These are phyloP conservation scores for Exocentrus adspersus DNA, from an alignment of 2,888 invertebrate species.

Conservation along the genomic window DNA sequence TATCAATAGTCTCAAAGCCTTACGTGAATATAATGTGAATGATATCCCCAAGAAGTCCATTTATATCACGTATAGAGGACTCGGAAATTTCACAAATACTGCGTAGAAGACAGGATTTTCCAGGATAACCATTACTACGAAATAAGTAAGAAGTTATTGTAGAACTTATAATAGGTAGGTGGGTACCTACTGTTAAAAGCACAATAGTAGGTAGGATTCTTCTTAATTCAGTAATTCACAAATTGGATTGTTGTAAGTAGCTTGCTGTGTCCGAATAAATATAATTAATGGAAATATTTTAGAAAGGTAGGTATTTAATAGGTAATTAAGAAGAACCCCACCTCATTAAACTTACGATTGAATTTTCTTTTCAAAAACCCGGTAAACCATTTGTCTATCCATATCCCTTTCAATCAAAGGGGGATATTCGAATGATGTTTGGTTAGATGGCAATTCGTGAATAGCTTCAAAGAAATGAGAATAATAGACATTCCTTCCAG, in stretches of 20 bases:
- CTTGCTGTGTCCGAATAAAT: no score
- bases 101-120: slow-evolving; percentile 32
- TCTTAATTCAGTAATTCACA: not conserved
- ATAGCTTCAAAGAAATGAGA: slow-evolving; percentile 81
- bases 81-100: slow-evolving; percentile 30
- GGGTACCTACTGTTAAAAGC: no score
- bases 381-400: slow-evolving; percentile 50
- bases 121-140: slow-evolving; percentile 32
- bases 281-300: no score
- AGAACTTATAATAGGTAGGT: not conserved
- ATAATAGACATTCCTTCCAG: slow-evolving; percentile 74
- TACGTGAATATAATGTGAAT: slow-evolving; percentile 32
- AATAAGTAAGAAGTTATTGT: not conserved
- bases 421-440: slow-evolving; percentile 57
- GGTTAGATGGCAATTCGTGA: slow-evolving; percentile 71
- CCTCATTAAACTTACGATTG: slow-evolving; percentile 47
- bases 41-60: slow-evolving; percentile 33
- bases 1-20: no score
- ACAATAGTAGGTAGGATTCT: not conserved
- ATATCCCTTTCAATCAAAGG: slow-evolving; percentile 49
- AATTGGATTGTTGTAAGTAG: not conserved
- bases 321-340: not conserved
- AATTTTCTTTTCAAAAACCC: slow-evolving; percentile 53
- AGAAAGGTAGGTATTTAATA: no score
- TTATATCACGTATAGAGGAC: slow-evolving; percentile 18